These are phyloP conservation scores for Neoseiulus cucumeris DNA, from an alignment of 1,140 invertebrate genomes.

Conservation along the genomic window DNA sequence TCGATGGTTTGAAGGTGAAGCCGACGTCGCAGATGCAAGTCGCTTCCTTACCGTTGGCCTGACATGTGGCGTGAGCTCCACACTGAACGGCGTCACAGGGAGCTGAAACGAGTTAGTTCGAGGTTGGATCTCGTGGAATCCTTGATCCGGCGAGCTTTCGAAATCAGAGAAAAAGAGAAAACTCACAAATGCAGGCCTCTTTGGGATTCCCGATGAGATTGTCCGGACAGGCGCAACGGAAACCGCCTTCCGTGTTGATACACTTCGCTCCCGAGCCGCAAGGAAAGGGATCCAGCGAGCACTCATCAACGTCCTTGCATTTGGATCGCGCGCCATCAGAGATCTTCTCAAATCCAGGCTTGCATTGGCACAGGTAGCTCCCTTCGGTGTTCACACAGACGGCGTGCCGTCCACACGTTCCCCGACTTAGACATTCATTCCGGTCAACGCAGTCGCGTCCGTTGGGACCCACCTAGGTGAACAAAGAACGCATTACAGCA, in stretches of 20 bases:
- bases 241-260: constrained; percentile 47
- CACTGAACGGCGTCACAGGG: constrained; percentile 77
- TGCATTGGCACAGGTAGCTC: constrained; percentile 65
- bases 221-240: constrained; percentile 24
- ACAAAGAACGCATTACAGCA: not conserved
- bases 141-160: not conserved
- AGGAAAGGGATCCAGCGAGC: constrained; percentile 39
- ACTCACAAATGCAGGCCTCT: constrained; percentile 27
- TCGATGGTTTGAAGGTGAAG: constrained; percentile 70
- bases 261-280: constrained; percentile 84
- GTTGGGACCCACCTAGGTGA: not conserved
- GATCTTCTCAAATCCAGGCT: constrained; percentile 43
- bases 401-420: constrained; percentile 56
- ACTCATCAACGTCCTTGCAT: constrained; percentile 73
- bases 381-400: constrained; percentile 63
- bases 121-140: not conserved
- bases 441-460: constrained; percentile 26
- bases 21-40: constrained; percentile 72
- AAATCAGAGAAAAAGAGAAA: not conserved
- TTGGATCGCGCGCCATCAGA: constrained; percentile 30
- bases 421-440: constrained; percentile 49
- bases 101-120: constrained; percentile 30
- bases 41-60: constrained; percentile 63
- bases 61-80: constrained; percentile 65
- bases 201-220: constrained; percentile 24